phyloP scores from a whole-genome alignment of 2,113 vertebrate genomes.

The Elanus axillaris region DNA sequence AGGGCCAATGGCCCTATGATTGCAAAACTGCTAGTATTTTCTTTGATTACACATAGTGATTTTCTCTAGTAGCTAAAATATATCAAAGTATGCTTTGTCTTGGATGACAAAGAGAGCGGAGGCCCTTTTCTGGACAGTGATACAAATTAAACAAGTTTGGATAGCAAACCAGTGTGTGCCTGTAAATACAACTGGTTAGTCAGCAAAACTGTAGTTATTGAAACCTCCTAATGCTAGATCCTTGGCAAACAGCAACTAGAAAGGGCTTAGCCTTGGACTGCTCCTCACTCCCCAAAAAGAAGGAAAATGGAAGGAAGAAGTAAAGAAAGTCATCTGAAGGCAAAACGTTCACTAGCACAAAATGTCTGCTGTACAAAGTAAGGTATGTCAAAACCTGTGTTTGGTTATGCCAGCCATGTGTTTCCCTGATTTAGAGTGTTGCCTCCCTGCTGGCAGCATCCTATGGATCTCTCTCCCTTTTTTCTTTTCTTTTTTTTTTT shows the following conservation, averaged over 20 bases:
- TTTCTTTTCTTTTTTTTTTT: not conserved
- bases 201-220: not conserved
- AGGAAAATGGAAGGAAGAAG: not conserved
- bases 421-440: not conserved
- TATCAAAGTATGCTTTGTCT: not conserved
- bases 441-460: not conserved
- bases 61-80: not conserved
- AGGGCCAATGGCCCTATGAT: not conserved
- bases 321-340: not conserved
- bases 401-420: not conserved
- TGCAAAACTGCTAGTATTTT: not conserved
- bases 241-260: not conserved
- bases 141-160: not conserved
- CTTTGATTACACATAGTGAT: not conserved
- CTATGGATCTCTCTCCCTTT: not conserved
- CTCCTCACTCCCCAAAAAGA: not conserved
- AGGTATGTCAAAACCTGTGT: not conserved
- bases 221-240: not conserved
- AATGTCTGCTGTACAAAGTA: not conserved
- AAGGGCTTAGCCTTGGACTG: not conserved
- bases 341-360: not conserved
- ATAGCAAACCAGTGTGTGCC: not conserved
- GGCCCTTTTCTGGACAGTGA: not conserved
- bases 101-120: not conserved
- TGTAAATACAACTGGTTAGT: not conserved